Evolutionary conservation across 2,888 invertebrate genomes (phyloP).

Genomic region (Drosophila nr. medialis): DNA sequence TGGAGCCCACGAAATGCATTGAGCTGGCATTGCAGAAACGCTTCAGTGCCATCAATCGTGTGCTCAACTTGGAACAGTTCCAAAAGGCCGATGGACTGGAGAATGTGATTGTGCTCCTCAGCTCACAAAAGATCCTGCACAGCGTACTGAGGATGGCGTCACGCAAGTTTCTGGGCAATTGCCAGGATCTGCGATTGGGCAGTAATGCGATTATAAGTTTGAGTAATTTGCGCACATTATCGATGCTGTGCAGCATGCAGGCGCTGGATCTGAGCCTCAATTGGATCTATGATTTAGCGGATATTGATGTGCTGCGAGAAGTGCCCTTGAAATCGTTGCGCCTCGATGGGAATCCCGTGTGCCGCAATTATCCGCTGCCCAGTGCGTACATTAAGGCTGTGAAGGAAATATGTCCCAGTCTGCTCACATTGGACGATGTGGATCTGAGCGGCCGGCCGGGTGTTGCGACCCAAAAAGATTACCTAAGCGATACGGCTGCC

Average conservation of each 20-base stretch:
- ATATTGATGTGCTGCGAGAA: constrained; percentile 67
- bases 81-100: constrained; percentile 75
- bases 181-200: constrained; percentile 75
- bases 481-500: constrained; percentile 72
- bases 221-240: constrained; percentile 66
- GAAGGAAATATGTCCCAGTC: constrained; percentile 69
- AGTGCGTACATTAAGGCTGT: constrained; percentile 78
- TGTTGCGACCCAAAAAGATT: constrained; percentile 75
- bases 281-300: constrained; percentile 74
- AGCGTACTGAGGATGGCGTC: constrained; percentile 74
- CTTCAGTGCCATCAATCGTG: constrained; percentile 73
- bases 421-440: constrained; percentile 77
- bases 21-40: constrained; percentile 73
- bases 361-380: constrained; percentile 73
- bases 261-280: constrained; percentile 81
- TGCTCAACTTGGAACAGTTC: constrained; percentile 78
- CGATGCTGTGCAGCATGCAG: constrained; percentile 72
- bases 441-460: constrained; percentile 65
- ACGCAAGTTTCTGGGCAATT: constrained; percentile 72
- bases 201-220: constrained; percentile 76
- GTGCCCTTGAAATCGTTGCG: constrained; percentile 75
- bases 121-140: constrained; percentile 71
- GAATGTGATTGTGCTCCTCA: constrained; percentile 74
- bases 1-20: constrained; percentile 75
- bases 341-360: constrained; percentile 81